Base-by-base conservation (phyloP, 2,113 vertebrate genomes). In the Salvelinus namaycush region DNA sequence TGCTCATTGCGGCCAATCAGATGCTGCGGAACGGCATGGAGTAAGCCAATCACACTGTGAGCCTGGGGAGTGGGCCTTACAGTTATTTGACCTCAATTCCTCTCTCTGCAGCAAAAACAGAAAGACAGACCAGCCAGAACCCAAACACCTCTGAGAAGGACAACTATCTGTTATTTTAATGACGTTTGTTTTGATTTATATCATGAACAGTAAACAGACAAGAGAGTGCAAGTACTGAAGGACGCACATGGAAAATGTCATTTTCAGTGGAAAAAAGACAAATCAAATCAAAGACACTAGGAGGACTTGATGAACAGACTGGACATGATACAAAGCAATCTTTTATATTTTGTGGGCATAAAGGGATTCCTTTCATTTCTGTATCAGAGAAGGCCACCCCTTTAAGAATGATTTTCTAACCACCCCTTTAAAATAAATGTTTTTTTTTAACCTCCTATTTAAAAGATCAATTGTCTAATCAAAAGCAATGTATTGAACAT, bases 21-120 rank as follows among this genome's bases (percentile, higher is more conserved):
- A 99, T 99, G 94, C 95, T 99, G 81, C 95, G 98, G 60, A 99
- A 97, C 54, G 98, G 98, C 92, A 99, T 99, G 98, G 97, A 99
- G 93, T 99, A 96, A 44, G 92, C 20, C 79, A 76, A 64, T 74
- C 79, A 86, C 93, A 95, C 94, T 95, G 94, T 92, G 95, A 93
- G 80, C 92, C 82, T 74, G 88, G 76, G 87, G 73, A 86, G 78
- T 81, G 85, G 86, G 87, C 84, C 70, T 78, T 77, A 81, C 76
- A 85, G 8, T 44, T 44, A 44, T 82, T 12, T 83, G 81, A 89
- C 87, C 89, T 89, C 85, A 81, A 83, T 79, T 76, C 81, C 39
- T 44, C 39, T 89, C 87, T 85, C 79, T 87, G 76, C 39, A 44
- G 39, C 39, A 44, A 44, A 44, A 44, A 88, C 87, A 86, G 87